Evolutionary conservation across 2,113 vertebrate genomes (phyloP).

Genomic region (Syngnathoides biaculeatus): DNA sequence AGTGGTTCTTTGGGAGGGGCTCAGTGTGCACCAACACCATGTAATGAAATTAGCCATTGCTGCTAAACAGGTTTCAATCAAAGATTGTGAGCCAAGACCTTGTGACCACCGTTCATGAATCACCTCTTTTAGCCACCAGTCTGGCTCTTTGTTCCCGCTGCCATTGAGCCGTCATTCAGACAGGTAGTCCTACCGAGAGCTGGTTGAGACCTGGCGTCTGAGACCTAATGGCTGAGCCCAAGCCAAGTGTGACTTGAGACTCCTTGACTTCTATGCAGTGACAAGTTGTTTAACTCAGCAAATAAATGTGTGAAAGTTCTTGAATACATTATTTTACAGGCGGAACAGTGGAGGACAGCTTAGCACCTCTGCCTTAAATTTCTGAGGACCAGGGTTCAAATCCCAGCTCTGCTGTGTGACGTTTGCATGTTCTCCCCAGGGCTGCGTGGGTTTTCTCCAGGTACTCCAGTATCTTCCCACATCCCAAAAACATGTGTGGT

Average conservation of each 20-base stretch:
- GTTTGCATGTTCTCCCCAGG: too few species aligned
- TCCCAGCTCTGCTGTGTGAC: too few species aligned
- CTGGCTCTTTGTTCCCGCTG: conserved; percentile 40
- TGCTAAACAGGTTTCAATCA: conserved; percentile 95
- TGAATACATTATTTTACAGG: too few species aligned
- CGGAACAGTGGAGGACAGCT: too few species aligned
- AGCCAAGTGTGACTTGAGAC: neutral
- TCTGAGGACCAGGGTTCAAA: too few species aligned
- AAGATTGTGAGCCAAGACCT: conserved; percentile 75
- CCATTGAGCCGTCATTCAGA: conserved; percentile 55
- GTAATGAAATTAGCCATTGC: conserved; percentile 92
- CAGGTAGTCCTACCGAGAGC: conserved; percentile 66
- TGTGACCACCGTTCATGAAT: conserved; percentile 58
- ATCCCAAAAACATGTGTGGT: too few species aligned
- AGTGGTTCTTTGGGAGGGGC: conserved; percentile 86
- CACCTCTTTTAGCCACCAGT: conserved; percentile 61
- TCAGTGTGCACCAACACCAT: conserved; percentile 90
- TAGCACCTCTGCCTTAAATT: too few species aligned
- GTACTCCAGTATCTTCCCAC: too few species aligned
- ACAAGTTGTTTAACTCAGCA: neutral
- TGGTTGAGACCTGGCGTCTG: conserved; percentile 45
- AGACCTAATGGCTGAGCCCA: neutral
- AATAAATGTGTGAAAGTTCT: neutral
- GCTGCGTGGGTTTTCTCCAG: too few species aligned
- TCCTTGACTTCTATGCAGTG: neutral